Conservation (phyloP, 2,797 vertebrate species). For the Trematomus bernacchii region DNA sequence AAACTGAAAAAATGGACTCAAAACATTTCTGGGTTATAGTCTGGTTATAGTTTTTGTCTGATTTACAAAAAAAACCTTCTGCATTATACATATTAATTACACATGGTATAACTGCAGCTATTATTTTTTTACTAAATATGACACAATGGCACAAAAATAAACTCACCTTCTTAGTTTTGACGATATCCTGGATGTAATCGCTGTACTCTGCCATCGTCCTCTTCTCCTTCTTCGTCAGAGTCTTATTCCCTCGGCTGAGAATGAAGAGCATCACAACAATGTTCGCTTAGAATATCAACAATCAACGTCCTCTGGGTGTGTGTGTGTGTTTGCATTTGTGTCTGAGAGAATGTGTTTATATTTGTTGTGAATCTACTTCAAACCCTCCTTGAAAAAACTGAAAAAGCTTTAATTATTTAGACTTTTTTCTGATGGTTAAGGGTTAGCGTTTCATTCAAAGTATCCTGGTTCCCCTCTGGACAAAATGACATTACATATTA, state of each 20-base stretch:
- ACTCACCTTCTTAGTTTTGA: constrained; percentile 85
- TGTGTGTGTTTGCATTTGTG: background rate
- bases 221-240: constrained; percentile 86
- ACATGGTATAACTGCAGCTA: background rate
- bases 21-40: background rate
- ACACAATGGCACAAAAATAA: constrained; percentile 1
- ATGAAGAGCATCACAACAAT: constrained; percentile 27
- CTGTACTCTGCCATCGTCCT: constrained; percentile 79
- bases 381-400: background rate
- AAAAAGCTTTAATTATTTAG: background rate
- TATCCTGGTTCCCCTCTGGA: too few species aligned
- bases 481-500: too few species aligned
- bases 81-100: background rate
- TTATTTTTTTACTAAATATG: background rate
- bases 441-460: background rate
- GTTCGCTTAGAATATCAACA: constrained; percentile 23
- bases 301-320: too few species aligned
- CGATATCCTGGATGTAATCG: constrained; percentile 82
- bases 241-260: constrained; percentile 76
- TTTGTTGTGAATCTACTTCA: background rate
- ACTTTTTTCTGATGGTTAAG: background rate
- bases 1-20: background rate
- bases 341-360: background rate
- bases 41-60: background rate
- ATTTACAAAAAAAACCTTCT: background rate